Base-by-base conservation (phyloP, 2,888 invertebrate genomes). In the Xestia ashworthii region DNA sequence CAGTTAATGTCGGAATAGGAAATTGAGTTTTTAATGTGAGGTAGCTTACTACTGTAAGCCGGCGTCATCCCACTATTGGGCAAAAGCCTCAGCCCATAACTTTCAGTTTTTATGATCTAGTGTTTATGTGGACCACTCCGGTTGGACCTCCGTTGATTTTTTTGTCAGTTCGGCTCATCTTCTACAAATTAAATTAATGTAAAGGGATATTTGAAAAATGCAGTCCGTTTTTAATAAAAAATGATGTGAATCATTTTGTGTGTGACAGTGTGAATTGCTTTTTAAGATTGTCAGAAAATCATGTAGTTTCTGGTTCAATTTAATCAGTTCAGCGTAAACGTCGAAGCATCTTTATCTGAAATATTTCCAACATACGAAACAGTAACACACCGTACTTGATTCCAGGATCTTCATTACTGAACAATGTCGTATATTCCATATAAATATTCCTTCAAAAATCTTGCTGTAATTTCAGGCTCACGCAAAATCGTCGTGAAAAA, bases 391-490 rank as follows among this genome's bases (percentile, higher is more conserved):
- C 50, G 12, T 46, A 38, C 25, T 53, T 46, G 16, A 46, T 69
- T 46, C 6, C 22, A 16, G 25, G 0, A 11, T 69, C 78, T 77
- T 77, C 72, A 72, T 78, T 72, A 80, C 16, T 9, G 14, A 60
- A 72, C 50, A 78, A 67, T 60, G 5, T 38, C 25, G 2, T 19
- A 22, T 38, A 58, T 50, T 44, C 3, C 58, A 25, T 16, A 22
- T 12, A 50, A 79, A 79, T 32, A 38, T 44, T 14, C 19, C n/a
- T 60, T 19, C 14, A 6, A 66, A 46, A 68, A 68, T 55, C 14
- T 55, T 55, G 32, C 14, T 55, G n/a, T 48, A 64, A 64, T 68
- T 53, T 77, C 25, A 14, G 44, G 41, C 46, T 2, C 4, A 22
- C 41, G 25, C 9, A 67, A 78, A 78, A 71, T 38, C 55, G n/a